These are phyloP conservation scores for Cecidostiba fungosa DNA, from an alignment of 2,888 invertebrate species.

Conservation along the genomic window DNA sequence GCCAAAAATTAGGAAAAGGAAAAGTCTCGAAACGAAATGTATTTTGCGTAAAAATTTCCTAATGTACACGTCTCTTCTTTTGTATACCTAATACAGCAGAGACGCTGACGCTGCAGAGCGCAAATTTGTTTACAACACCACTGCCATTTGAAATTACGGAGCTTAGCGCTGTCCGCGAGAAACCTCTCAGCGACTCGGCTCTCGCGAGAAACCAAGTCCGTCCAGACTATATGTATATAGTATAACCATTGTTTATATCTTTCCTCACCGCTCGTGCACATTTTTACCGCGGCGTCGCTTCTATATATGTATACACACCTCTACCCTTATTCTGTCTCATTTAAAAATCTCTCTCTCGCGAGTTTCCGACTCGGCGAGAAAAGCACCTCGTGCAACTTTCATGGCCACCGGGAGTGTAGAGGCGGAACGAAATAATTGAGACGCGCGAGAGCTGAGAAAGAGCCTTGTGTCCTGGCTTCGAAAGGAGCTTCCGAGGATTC, in stretches of 20 bases:
- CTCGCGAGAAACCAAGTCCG: neutral
- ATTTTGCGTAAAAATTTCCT: neutral
- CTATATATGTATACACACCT: neutral
- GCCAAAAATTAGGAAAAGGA: neutral
- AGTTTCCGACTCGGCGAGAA: neutral
- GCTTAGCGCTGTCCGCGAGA: too few species aligned
- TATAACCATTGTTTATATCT: slow-evolving; percentile 30
- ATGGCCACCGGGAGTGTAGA: neutral
- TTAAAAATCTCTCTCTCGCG: slow-evolving; percentile 20
- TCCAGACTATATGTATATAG: neutral
- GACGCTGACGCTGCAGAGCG: neutral
- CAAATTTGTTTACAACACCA: neutral
- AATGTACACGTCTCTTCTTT: too few species aligned
- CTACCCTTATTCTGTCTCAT: neutral
- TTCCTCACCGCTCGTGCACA: neutral
- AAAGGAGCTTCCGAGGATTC: neutral
- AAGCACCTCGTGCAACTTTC: slow-evolving; percentile 40
- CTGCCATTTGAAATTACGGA: neutral
- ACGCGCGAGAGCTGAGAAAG: neutral
- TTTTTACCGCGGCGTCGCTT: neutral
- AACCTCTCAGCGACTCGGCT: neutral
- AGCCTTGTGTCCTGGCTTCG: neutral
- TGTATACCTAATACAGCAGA: too few species aligned
- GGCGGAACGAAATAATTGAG: slow-evolving; percentile 46
- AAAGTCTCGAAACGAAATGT: neutral